Evolutionary conservation across 2,888 invertebrate genomes (phyloP), one percentile per base, ranked within the genome.

Genomic region (Noctua janthina): DNA sequence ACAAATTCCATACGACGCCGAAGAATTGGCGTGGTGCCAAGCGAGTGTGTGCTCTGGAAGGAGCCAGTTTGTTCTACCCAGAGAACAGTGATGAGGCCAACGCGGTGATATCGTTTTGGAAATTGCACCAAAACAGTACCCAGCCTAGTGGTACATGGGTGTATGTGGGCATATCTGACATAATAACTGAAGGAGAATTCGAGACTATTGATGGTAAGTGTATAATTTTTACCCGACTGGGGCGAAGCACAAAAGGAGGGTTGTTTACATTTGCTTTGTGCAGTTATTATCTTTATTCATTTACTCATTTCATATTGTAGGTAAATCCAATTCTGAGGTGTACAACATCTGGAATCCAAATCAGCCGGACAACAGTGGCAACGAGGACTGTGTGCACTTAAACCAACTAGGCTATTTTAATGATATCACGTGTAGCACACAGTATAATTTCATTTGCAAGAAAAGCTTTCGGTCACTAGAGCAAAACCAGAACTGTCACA

Each of bases 381-480:
- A 93, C 0, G 79, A 95, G 72, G 92, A 93, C 82, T 96, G 96
- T 73, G 92, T 95, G 13, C 51, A 51, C 13, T 0, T 77, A 10
- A 43, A 43, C 43, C 51, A 64, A 64, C 0, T 15, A 7, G 92
- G 92, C 0, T 84, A 81, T 1, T 81, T 94, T 2, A 77, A 94
- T 66, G 96, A 95, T 56, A 91, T 91, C n/a, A 73, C 76, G 1
- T 96, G 96, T 76, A 76, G 83, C 15, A 84, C 81, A 4, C 89
- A 83, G 23, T 91, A 87, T 64, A 92, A 93, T 0, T 96, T 94
- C 81, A 92, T 96, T 10, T 96, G 96, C 89, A 95, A 95, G 87
- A 96, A 95, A 82, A 90, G 90, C 0, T 86, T 93, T 0, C 78
- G 82, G 2, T 85, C 90, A 0, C 72, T 94, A 8, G 89, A 94